These are phyloP conservation scores for Uromys caudimaculatus DNA, from an alignment of 2,797 vertebrate species.

Conservation along the genomic window DNA sequence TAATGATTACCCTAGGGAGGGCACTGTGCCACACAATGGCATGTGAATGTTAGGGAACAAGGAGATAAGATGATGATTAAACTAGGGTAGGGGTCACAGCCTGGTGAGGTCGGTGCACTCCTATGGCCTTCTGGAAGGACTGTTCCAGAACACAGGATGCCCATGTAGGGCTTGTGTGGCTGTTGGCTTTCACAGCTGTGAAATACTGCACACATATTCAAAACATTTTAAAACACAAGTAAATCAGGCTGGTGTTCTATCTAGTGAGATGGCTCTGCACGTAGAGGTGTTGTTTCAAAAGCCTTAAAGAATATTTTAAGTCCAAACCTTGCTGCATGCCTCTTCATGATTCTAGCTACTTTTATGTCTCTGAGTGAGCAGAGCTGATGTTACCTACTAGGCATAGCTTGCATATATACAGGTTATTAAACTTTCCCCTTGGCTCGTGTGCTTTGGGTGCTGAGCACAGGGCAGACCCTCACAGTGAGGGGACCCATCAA, in stretches of 20 bases:
- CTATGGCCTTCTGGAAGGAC: not conserved
- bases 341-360: not conserved
- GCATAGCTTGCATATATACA: not conserved
- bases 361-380: not conserved
- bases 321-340: not conserved
- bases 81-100: not conserved
- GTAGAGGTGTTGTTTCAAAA: not conserved
- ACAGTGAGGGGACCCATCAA: not conserved
- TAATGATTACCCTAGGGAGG: not conserved
- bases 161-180: not conserved
- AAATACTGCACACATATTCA: no score
- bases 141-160: not conserved
- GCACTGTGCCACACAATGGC: not conserved
- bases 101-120: not conserved
- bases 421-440: not conserved
- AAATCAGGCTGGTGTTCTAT: not conserved
- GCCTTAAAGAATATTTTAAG: not conserved
- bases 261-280: not conserved
- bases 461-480: not conserved
- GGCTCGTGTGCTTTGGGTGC: not conserved
- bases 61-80: not conserved
- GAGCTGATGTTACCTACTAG: not conserved
- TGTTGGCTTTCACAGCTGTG: not conserved
- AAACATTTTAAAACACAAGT: not conserved
- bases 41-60: not conserved